Conservation (phyloP, 2,797 vertebrate genomes). For the Sebastes vulpes region DNA sequence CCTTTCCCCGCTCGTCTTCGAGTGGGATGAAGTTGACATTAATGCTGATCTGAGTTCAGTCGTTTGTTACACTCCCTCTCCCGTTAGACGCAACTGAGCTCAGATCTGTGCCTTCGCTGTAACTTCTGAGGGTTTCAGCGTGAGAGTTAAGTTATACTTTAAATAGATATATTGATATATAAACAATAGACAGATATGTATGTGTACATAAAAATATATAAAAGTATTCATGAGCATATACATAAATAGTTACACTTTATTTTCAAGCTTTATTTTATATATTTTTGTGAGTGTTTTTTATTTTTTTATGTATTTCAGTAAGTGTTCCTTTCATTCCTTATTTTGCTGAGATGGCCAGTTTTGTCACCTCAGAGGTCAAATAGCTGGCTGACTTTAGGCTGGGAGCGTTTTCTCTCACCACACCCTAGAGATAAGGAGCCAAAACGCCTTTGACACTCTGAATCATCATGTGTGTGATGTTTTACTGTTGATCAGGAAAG, state of each 20-base stretch:
- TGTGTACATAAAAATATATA: constrained; percentile 82
- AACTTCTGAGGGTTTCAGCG: constrained; percentile 43
- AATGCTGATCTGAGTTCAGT: constrained; percentile 44
- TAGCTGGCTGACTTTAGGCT: constrained; percentile 14
- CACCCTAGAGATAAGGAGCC: constrained; percentile 21
- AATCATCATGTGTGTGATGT: neutral
- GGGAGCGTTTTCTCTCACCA: neutral
- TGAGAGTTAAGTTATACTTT: constrained; percentile 77
- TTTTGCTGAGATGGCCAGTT: constrained; percentile 46
- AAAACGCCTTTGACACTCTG: neutral
- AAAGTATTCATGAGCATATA: constrained; percentile 84
- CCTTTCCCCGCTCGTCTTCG: constrained; percentile 3
- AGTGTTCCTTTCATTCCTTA: constrained; percentile 70
- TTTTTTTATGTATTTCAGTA: constrained; percentile 44
- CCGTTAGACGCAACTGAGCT: constrained; percentile 28
- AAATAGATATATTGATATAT: constrained; percentile 84
- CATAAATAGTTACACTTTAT: constrained; percentile 85
- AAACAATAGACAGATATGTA: constrained; percentile 76
- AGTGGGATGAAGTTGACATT: constrained; percentile 38
- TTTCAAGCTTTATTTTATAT: constrained; percentile 85
- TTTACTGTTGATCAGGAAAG: constrained; percentile 34
- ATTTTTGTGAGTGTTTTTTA: constrained; percentile 72
- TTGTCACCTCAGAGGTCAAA: constrained; percentile 45
- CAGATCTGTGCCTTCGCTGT: constrained; percentile 49
- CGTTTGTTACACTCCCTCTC: constrained; percentile 2